phyloP scores from a whole-genome alignment of 2,888 invertebrate species.

The Mythimna albipuncta region DNA sequence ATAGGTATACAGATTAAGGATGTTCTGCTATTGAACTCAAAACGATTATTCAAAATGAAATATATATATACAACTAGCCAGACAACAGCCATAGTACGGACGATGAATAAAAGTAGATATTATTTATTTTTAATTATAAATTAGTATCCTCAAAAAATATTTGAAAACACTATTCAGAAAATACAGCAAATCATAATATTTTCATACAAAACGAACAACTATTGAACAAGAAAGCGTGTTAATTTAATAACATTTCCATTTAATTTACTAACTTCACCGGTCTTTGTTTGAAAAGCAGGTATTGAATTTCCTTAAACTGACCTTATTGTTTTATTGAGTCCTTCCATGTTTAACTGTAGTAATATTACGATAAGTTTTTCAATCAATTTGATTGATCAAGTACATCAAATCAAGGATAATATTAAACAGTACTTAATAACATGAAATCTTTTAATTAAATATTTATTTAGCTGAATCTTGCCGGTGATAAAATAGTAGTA shows the following conservation, averaged over 20 bases:
- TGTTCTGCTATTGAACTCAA: neutral
- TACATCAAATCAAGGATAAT: neutral
- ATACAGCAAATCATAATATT: constrained; percentile 9
- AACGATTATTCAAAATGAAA: neutral
- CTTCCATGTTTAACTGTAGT: constrained; percentile 29
- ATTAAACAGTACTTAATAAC: too few relatives aligned
- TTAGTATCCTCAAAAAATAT: neutral
- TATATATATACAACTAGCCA: too few relatives aligned
- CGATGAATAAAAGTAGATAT: too few relatives aligned
- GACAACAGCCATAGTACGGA: neutral
- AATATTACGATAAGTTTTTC: constrained; percentile 1
- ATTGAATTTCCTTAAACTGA: constrained; percentile 19
- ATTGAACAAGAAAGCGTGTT: constrained; percentile 6
- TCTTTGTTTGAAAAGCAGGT: constrained; percentile 28
- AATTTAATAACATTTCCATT: constrained; percentile 12
- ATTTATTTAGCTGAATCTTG: neutral
- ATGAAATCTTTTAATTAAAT: neutral
- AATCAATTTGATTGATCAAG: constrained; percentile 14
- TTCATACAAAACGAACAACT: constrained; percentile 1
- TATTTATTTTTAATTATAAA: too few relatives aligned
- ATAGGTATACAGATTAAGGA: neutral
- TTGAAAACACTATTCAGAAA: neutral
- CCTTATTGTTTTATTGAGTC: constrained; percentile 17
- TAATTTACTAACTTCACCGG: constrained; percentile 6
- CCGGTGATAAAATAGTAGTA: neutral